These are phyloP conservation scores for Cyclura pinguis DNA, from an alignment of 2,797 vertebrate genomes.

Conservation along the genomic window DNA sequence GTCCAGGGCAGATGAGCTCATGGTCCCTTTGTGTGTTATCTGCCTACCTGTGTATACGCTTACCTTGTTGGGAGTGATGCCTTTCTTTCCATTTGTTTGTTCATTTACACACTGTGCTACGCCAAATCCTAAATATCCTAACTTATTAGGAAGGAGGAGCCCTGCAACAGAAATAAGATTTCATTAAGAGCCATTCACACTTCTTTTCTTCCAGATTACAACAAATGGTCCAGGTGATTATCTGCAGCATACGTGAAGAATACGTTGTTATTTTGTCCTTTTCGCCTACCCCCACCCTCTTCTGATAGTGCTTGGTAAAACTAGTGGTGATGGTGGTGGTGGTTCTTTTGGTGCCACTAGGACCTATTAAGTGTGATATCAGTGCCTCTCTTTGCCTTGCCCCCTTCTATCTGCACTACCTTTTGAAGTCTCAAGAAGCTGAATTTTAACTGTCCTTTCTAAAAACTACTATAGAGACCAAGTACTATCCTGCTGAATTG, in stretches of 20 bases:
- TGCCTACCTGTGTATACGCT: too few relatives aligned
- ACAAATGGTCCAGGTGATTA: background rate
- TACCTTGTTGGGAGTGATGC: background rate
- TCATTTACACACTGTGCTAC: background rate
- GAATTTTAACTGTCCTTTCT: background rate
- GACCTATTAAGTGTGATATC: background rate
- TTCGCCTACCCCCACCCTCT: rapidly evolving
- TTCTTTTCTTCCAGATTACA: background rate
- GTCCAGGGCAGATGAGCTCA: too few relatives aligned
- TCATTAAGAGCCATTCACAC: background rate
- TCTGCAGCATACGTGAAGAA: background rate
- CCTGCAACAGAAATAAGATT: background rate
- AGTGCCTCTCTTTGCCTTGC: background rate
- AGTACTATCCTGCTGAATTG: background rate
- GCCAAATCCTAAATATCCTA: background rate
- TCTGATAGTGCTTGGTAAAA: background rate
- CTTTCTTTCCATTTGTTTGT: background rate
- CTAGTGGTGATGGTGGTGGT: too few relatives aligned
- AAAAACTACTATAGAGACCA: background rate
- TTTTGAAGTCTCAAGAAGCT: background rate
- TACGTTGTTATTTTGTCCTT: background rate
- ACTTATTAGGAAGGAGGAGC: background rate
- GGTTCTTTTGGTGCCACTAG: background rate
- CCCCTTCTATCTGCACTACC: background rate
- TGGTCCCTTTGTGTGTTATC: too few relatives aligned